phyloP scores from a whole-genome alignment of 2,888 invertebrate species.

The Heliconius cydno region DNA sequence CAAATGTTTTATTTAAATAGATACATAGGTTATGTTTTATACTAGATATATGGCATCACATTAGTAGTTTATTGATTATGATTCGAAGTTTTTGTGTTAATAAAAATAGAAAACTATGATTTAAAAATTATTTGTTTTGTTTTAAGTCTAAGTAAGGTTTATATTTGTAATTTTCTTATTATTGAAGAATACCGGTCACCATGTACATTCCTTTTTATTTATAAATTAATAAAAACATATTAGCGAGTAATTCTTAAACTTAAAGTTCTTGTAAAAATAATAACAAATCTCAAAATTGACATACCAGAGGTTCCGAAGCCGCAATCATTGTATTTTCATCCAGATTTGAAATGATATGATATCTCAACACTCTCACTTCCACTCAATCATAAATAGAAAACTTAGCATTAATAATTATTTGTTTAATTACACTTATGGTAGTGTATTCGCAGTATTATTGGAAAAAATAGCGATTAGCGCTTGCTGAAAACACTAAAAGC shows the following conservation, averaged over 20 bases:
- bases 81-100: background rate
- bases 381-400: constrained; percentile 52
- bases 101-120: background rate
- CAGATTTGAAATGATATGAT: constrained; percentile 88
- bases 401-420: background rate
- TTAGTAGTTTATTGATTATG: background rate
- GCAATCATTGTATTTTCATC: constrained; percentile 95
- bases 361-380: constrained; percentile 49
- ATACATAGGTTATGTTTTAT: background rate
- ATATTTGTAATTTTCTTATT: background rate
- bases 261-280: constrained; percentile 29
- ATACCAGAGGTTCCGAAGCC: constrained; percentile 94
- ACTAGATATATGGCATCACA: background rate
- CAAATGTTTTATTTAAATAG: too few relatives aligned
- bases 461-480: background rate
- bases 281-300: constrained; percentile 48
- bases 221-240: background rate
- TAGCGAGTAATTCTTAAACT: background rate
- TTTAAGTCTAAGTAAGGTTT: background rate
- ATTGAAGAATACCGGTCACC: background rate
- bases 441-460: background rate
- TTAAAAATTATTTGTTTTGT: background rate
- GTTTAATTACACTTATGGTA: background rate
- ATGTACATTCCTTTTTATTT: background rate
- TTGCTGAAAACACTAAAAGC: background rate